Percentiles rank a stretch among this genome's conserved stretches.
phyloP scores from a whole-genome alignment of 2,113 vertebrate genomes.

The Rattus rattus region DNA sequence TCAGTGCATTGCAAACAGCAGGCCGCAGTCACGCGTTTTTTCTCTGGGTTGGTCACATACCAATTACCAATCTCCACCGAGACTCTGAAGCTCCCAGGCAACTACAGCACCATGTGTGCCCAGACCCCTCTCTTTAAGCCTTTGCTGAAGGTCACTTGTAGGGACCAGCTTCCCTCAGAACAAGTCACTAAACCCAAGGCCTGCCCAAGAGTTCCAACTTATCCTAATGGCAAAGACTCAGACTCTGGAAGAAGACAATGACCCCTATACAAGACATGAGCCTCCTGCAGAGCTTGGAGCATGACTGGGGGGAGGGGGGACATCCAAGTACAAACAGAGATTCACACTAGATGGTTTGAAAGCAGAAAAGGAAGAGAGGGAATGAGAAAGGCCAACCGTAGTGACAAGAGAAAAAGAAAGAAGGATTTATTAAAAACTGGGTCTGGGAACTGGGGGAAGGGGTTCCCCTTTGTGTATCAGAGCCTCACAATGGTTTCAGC shows the following conservation, averaged over 20 bases:
- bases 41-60: neutral
- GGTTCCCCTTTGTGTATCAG: neutral
- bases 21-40: neutral
- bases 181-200: neutral
- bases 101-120: neutral
- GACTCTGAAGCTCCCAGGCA: neutral
- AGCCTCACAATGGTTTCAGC: neutral
- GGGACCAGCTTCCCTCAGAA: neutral
- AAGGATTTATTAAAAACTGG: neutral
- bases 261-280: no score
- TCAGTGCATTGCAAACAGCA: constrained; percentile 26
- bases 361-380: neutral
- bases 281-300: neutral
- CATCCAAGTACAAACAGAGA: neutral
- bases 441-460: no score
- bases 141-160: neutral
- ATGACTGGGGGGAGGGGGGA: accelerated
- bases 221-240: neutral
- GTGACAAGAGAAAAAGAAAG: no score
- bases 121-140: neutral
- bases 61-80: neutral
- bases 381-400: neutral
- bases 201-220: no score
- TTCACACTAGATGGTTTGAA: neutral
- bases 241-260: neutral